These are phyloP conservation scores for Esox niger DNA, from an alignment of 2,113 vertebrate genomes.

Conservation along the genomic window DNA sequence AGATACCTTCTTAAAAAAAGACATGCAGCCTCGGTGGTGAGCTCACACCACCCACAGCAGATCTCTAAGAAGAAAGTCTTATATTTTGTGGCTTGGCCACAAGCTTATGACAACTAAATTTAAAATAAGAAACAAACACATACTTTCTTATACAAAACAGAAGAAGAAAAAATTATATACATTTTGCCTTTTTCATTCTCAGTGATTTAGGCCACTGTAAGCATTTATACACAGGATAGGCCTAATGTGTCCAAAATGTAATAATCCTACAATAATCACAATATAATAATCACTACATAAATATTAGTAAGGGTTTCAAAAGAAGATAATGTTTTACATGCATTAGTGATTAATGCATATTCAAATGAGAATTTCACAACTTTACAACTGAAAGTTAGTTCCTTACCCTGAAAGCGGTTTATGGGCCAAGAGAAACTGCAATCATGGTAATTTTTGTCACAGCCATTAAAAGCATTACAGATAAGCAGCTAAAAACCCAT, in stretches of 20 bases:
- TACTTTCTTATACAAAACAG: constrained; percentile 47
- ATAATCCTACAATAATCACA: constrained; percentile 50
- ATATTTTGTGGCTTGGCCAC: constrained; percentile 44
- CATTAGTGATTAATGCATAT: constrained; percentile 44
- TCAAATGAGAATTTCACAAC: too few relatives aligned
- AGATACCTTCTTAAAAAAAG: too few relatives aligned
- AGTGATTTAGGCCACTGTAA: constrained; percentile 47
- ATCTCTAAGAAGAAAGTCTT: too few relatives aligned
- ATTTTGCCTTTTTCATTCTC: constrained; percentile 42
- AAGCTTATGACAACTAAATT: constrained; percentile 43
- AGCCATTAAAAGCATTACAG: too few relatives aligned
- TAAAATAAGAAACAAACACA: constrained; percentile 44
- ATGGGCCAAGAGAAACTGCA: too few relatives aligned
- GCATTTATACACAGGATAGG: constrained; percentile 57
- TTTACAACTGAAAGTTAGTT: too few relatives aligned
- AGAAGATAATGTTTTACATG: constrained; percentile 39
- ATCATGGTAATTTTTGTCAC: too few relatives aligned
- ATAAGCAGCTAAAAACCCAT: too few relatives aligned
- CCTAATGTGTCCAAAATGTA: constrained; percentile 57
- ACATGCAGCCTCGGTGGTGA: too few relatives aligned
- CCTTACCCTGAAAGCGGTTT: too few relatives aligned
- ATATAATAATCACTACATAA: constrained; percentile 40
- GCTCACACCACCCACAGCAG: too few relatives aligned
- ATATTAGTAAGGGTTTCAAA: constrained; percentile 38
- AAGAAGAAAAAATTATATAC: constrained; percentile 46